Evolutionary conservation across 2,888 invertebrate genomes (phyloP), one percentile per base, ranked within the genome.

Genomic region (Craniophora ligustri): DNA sequence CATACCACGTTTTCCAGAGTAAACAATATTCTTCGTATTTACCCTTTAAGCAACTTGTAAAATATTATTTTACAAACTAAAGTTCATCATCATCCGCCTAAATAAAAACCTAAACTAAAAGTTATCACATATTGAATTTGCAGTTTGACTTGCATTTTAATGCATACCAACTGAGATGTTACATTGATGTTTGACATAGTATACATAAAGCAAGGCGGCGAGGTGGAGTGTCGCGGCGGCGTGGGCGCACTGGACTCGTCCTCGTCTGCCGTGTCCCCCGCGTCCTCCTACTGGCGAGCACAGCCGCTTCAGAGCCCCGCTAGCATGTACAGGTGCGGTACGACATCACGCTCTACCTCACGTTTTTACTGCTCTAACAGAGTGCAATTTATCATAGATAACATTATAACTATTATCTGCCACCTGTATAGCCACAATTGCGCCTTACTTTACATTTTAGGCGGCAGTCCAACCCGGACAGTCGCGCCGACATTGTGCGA

Each of bases 181-280:
- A 28, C 5, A n/a, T 28, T 28, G n/a, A 2, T n/a, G 2, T 31
- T 14, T 2, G 32, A 28, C 13, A 1, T 79, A 93, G 91, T 92
- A 61, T 89, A 87, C 84, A 95, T 96, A 56, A 95, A 95, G 77
- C 95, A 95, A 87, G 94, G 94, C 0, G 93, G 94, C 3, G 95
- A 96, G 66, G 94, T 94, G 39, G 96, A 96, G 68, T 95, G 95
- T 77, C 94, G 95, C 36, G 94, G 94, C 1, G 94, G 94, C 0
- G 93, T 89, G 7, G 85, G 81, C 14, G 75, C 80, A 13, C 69
- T 86, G 49, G 89, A 89, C 46, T 82, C 81, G 1, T 82, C 84
- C 1, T 88, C 88, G 13, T 87, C 90, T 1, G 89, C 85, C n/a
- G 86, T 81, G 34, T 89, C 89, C 0, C 89, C 91, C 0, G 79